A percentile compares a stretch with the other conserved stretches of the same genome.
Evolutionary conservation across 2,113 vertebrate genomes (phyloP).

Genomic region (Crotalus helleri): DNA sequence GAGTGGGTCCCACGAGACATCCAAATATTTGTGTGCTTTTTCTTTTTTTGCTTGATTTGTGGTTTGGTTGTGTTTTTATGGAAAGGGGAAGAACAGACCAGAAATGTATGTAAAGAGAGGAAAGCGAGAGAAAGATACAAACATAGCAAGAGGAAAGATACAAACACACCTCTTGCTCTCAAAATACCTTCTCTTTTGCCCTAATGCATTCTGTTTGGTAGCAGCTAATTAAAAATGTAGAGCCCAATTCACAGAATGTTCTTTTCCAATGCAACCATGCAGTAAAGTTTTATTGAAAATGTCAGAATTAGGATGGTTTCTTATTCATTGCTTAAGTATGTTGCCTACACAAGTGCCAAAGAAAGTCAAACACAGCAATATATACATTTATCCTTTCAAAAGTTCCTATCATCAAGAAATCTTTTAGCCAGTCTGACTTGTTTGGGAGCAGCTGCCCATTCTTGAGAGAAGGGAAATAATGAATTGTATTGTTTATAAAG

Average conservation of each 20-base stretch:
- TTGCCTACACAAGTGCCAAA: neutral
- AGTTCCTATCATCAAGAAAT: conserved; percentile 35
- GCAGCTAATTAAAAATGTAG: neutral
- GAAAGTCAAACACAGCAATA: conserved; percentile 40
- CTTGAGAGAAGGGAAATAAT: conserved; percentile 45
- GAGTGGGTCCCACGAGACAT: neutral
- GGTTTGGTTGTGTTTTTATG: neutral
- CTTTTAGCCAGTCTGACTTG: conserved; percentile 20
- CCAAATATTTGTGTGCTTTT: neutral
- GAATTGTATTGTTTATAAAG: conserved; percentile 43
- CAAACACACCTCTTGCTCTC: neutral
- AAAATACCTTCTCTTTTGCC: neutral
- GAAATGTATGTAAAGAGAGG: neutral
- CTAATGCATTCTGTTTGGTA: neutral
- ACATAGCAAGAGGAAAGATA: no score
- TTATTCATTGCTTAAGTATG: neutral
- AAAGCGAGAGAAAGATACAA: no score
- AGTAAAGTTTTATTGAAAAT: neutral
- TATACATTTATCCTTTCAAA: conserved; percentile 1
- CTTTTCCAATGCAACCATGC: neutral
- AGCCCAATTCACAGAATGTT: neutral
- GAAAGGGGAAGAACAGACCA: neutral
- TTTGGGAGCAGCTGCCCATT: conserved; percentile 47
- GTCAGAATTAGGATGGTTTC: neutral
- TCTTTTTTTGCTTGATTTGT: neutral